These are phyloP conservation scores for Muscicapa adusta DNA, from an alignment of 2,113 vertebrate genomes.

Conservation along the genomic window DNA sequence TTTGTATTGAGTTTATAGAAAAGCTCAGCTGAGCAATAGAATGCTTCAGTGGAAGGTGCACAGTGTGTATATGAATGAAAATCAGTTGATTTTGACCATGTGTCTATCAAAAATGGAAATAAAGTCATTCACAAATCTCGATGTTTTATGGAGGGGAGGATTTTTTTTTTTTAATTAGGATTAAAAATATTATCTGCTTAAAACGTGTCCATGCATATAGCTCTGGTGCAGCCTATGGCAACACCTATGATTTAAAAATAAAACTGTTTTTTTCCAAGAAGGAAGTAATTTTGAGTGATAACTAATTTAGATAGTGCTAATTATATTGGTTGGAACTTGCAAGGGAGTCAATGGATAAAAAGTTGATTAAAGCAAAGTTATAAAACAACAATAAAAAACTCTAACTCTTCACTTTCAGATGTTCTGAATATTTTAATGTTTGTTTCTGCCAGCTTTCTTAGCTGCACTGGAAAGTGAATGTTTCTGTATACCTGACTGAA, in stretches of 20 bases:
- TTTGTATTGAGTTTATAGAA: neutral
- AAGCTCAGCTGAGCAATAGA: neutral
- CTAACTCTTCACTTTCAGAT: conserved; percentile 37
- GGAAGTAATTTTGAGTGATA: conserved; percentile 76
- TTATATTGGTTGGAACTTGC: conserved; percentile 72
- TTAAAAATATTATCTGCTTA: conserved; percentile 80
- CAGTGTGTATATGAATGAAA: conserved; percentile 52
- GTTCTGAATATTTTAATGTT: conserved; percentile 54
- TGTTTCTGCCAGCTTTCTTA: neutral
- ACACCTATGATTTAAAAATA: conserved; percentile 78
- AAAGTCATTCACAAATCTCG: conserved; percentile 74
- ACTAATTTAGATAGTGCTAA: conserved; percentile 83
- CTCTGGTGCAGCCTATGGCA: conserved; percentile 69
- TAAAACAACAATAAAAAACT: conserved; percentile 63
- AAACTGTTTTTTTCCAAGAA: conserved; percentile 64
- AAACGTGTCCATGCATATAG: conserved; percentile 74
- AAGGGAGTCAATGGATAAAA: conserved; percentile 55
- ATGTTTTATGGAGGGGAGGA: conserved; percentile 56
- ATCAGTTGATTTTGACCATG: conserved; percentile 52
- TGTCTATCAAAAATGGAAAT: conserved; percentile 72
- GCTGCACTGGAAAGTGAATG: neutral
- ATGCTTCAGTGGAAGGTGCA: conserved; percentile 17
- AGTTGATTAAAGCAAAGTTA: conserved; percentile 75
- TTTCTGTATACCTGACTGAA: neutral
- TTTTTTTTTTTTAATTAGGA: conserved; percentile 78